Percentiles rank a stretch among this genome's conserved stretches.
Evolutionary conservation across 35 echinoderm and acorn worm genomes (phyloP).

Genomic region (Stichopus chloronotus): DNA sequence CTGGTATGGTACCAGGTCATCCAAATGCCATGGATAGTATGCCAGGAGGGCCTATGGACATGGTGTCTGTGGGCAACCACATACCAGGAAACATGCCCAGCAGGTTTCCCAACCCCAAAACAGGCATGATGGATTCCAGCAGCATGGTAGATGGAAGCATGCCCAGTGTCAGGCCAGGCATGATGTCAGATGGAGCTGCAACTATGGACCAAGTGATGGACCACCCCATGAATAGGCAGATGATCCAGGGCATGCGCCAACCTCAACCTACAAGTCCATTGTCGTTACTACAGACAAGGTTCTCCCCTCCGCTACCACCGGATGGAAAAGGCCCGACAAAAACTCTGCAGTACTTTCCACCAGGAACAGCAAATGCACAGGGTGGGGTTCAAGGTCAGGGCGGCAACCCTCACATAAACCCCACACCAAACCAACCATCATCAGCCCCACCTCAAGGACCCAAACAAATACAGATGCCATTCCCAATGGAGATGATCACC

Average conservation of each 20-base stretch:
- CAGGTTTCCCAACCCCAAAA: constrained; percentile 26
- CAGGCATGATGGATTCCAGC: constrained; percentile 38
- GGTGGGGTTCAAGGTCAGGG: constrained; percentile 66
- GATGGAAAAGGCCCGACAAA: constrained; percentile 99
- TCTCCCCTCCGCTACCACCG: constrained; percentile 90
- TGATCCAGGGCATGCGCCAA: constrained; percentile 47
- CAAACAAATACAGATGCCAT: constrained; percentile 98
- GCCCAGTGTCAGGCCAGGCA: constrained; percentile 60
- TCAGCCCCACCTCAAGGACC: constrained; percentile 64
- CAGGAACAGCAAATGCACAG: constrained; percentile 63
- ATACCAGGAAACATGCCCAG: constrained; percentile 27
- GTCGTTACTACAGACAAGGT: constrained; percentile 87
- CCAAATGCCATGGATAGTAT: constrained; percentile 69
- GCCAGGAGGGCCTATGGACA: constrained; percentile 36
- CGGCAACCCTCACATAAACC: constrained; percentile 90
- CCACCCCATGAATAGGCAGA: constrained; percentile 55
- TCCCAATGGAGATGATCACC: constrained; percentile 92
- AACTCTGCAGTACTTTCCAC: constrained; percentile 98
- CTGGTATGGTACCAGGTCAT: constrained; percentile 45
- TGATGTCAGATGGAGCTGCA: constrained; percentile 43
- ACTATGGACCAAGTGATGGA: constrained; percentile 34
- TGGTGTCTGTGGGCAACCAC: constrained; percentile 41
- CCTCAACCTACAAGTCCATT: constrained; percentile 76
- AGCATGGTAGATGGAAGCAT: constrained; percentile 63
- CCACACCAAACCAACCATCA: constrained; percentile 58